Evolutionary conservation across 2,797 vertebrate genomes (phyloP), one percentile per base, ranked within the genome.

Genomic region (Lophotriccus pileatus): DNA sequence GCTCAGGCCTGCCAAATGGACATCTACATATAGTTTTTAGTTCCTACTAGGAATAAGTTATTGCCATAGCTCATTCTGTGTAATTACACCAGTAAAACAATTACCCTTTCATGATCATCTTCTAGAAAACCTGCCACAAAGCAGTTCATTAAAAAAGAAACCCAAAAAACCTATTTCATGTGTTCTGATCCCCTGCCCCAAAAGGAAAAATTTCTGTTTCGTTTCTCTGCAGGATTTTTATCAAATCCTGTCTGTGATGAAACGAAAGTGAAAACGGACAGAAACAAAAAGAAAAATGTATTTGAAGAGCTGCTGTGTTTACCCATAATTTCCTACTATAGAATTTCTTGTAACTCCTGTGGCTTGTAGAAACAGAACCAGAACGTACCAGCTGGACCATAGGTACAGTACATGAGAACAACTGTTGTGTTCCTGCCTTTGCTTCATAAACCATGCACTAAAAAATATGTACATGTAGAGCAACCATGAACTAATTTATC

Each of bases 211-310:
- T 72, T 75, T 84, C 21, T 11, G 67, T 95, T 95, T 91, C 55
- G 44, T 70, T 95, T 93, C 78, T 76, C 66, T 52, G 36, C 25
- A 62, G 50, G 28, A 52, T 52, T 55, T 87, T 59, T 59, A 67
- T 32, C 14, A 73, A 79, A 73, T 58, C 52, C 27, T 68, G n/a
- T 64, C 52, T 20, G 41, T 1, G 0, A 37, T 10, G 52, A 81
- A 93, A 68, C 12, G 34, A 90, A 92, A 96, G 66, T 74, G 83
- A 90, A 96, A 90, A 69, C 60, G 12, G 46, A 76, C 34, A 82
- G 43, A 76, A 92, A 74, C 18, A 43, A 68, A 86, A 88, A 55
- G 41, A 30, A 70, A 79, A 69, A 34, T 7, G 2, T 52, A 37
- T 41, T 17, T 70, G 23, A 52, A 83, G 50, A 41, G 22, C 7